Conservation (phyloP, 2,113 vertebrate genomes). For the Colaptes auratus region DNA sequence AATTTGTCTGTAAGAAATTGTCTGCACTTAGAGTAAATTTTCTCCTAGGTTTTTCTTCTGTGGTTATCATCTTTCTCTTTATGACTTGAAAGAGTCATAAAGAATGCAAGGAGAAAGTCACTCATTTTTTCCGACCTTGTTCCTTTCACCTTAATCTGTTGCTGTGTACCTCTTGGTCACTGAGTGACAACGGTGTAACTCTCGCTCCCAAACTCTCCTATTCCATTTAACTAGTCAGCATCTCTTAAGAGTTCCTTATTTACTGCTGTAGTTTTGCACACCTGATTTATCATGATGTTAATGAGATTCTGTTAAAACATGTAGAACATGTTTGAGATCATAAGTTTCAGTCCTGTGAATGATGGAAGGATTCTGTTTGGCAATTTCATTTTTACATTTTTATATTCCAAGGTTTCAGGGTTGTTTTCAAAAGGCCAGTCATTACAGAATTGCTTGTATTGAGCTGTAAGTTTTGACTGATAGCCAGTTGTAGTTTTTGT, state of each 20-base stretch:
- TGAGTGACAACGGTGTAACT: neutral
- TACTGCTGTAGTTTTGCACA: neutral
- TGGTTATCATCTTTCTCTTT: neutral
- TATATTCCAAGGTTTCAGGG: neutral
- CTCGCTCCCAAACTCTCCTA: neutral
- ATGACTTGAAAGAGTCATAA: neutral
- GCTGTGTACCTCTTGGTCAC: neutral
- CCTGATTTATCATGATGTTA: neutral
- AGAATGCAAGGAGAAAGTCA: neutral
- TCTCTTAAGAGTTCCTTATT: neutral
- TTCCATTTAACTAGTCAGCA: neutral
- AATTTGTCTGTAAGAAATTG: neutral
- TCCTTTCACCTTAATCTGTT: neutral
- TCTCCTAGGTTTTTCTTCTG: neutral
- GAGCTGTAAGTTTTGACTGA: neutral
- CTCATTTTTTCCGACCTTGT: neutral
- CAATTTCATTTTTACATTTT: neutral
- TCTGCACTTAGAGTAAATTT: neutral
- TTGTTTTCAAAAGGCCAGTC: neutral
- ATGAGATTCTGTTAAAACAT: neutral
- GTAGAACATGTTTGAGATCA: neutral
- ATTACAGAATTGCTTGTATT: neutral
- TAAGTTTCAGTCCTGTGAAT: neutral
- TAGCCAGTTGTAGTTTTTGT: neutral
- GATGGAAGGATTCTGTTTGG: neutral